Evolutionary conservation across 1,140 invertebrate species (phyloP).

Genomic region (Calliphora vicina): DNA sequence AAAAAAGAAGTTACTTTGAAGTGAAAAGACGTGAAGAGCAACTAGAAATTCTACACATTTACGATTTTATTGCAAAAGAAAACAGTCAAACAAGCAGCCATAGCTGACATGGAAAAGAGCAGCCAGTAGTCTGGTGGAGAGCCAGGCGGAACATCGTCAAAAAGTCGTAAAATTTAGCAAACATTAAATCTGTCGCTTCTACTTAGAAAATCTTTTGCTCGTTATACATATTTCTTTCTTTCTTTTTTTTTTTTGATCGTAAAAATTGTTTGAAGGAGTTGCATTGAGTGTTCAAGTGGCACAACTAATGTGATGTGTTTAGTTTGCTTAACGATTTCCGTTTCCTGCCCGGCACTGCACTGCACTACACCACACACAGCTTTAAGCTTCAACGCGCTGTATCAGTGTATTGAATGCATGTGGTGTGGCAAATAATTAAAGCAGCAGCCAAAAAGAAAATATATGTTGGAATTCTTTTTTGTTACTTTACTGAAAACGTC

Average conservation of each 20-base stretch:
- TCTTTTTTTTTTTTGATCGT: neutral
- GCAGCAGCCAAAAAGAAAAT: too few species aligned
- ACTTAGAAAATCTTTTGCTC: neutral
- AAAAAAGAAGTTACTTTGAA: neutral
- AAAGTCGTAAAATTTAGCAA: neutral
- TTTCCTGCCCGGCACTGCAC: neutral
- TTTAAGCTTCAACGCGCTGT: too few species aligned
- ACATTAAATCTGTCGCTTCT: neutral
- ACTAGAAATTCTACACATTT: neutral
- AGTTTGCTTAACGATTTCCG: conserved; percentile 30
- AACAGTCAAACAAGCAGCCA: neutral
- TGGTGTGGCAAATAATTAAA: too few species aligned
- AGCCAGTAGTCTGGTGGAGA: neutral
- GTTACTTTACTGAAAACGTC: too few species aligned
- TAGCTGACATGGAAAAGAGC: neutral
- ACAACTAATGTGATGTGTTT: conserved; percentile 2
- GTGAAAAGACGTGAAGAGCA: neutral
- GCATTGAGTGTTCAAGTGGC: neutral
- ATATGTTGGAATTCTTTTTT: too few species aligned
- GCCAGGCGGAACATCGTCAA: neutral
- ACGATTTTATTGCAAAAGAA: neutral
- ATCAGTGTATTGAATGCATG: too few species aligned
- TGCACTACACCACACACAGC: too few species aligned
- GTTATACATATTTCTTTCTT: neutral
- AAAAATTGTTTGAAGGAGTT: neutral